Evolutionary conservation across 1,140 invertebrate species (phyloP).

Genomic region (Gonioctena quinquepunctata): DNA sequence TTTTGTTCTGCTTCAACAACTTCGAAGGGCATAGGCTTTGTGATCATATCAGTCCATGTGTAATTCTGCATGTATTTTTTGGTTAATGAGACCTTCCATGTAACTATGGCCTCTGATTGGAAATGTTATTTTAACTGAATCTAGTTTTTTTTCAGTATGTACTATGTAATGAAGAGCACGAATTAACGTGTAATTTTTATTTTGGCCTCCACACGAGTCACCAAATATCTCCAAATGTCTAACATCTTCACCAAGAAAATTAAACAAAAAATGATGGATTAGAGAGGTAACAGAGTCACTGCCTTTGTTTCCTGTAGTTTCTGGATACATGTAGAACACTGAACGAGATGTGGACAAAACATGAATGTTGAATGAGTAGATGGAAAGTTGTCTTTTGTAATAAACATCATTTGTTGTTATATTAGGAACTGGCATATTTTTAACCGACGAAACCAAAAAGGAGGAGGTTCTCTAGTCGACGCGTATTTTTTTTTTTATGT

Average conservation of each 20-base stretch:
- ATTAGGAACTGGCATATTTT: slow-evolving; percentile 29
- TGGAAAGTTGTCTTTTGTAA: slow-evolving; percentile 24
- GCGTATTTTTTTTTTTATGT: too few relatives aligned
- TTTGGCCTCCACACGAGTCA: slow-evolving; percentile 42
- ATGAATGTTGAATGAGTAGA: slow-evolving; percentile 35
- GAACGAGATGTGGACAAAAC: slow-evolving; percentile 12
- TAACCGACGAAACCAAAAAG: too few relatives aligned
- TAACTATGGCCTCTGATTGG: background rate
- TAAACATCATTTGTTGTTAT: slow-evolving; percentile 36
- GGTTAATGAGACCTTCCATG: too few relatives aligned
- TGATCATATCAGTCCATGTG: too few relatives aligned
- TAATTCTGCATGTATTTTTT: too few relatives aligned
- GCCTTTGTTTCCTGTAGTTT: slow-evolving; percentile 37
- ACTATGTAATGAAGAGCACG: background rate
- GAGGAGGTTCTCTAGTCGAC: too few relatives aligned
- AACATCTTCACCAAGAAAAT: slow-evolving; percentile 24
- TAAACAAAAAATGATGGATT: slow-evolving; percentile 39
- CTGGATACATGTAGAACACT: slow-evolving; percentile 39
- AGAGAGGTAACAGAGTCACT: slow-evolving; percentile 39
- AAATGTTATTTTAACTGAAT: background rate
- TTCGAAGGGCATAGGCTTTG: too few relatives aligned
- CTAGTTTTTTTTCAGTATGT: background rate
- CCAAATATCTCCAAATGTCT: slow-evolving; percentile 38
- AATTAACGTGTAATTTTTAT: slow-evolving; percentile 30
- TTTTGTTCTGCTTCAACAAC: too few relatives aligned